A percentile compares a stretch with the other conserved stretches of the same genome.
phyloP scores from a whole-genome alignment of 53 echinoderm and acorn worm genomes.

The Henricia sp. region DNA sequence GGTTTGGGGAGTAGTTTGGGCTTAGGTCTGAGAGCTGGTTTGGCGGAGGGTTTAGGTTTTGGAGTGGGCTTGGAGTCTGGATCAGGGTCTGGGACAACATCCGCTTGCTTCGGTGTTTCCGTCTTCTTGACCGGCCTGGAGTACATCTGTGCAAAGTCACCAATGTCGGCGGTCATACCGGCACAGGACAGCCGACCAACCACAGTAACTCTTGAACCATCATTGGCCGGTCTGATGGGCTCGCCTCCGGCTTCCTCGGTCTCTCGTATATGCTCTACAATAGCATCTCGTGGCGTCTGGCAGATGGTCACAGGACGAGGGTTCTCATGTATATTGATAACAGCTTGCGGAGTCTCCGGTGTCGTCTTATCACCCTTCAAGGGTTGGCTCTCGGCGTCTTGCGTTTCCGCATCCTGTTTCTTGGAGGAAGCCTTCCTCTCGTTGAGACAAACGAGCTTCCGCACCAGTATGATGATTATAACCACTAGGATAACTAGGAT shows the following conservation, averaged over 20 bases:
- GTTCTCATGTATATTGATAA: background rate
- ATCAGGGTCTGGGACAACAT: conserved; percentile 14
- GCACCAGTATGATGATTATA: conserved; percentile 13
- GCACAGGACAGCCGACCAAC: conserved; percentile 55
- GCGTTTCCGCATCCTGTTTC: background rate
- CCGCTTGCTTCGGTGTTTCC: background rate
- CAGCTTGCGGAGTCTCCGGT: background rate
- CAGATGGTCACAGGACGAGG: conserved; percentile 68
- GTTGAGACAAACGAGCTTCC: background rate
- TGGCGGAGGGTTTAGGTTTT: background rate
- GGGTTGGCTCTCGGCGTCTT: conserved; percentile 22
- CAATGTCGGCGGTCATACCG: conserved; percentile 37
- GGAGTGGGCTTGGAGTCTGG: background rate
- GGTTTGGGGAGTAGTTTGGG: conserved; percentile 33
- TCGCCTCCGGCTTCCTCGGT: conserved; percentile 23
- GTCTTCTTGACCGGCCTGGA: conserved; percentile 24
- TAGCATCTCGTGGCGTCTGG: conserved; percentile 74
- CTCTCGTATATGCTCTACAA: conserved; percentile 68
- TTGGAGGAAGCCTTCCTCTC: conserved; percentile 17
- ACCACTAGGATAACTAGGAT: conserved; percentile 22
- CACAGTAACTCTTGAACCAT: conserved; percentile 34
- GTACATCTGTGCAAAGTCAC: conserved; percentile 32
- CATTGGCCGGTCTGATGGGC: conserved; percentile 13
- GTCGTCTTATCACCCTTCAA: background rate
- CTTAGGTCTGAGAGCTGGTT: conserved; percentile 7